Evolutionary conservation across 2,888 invertebrate species (phyloP).

Genomic region (Dexiosoma caninum): DNA sequence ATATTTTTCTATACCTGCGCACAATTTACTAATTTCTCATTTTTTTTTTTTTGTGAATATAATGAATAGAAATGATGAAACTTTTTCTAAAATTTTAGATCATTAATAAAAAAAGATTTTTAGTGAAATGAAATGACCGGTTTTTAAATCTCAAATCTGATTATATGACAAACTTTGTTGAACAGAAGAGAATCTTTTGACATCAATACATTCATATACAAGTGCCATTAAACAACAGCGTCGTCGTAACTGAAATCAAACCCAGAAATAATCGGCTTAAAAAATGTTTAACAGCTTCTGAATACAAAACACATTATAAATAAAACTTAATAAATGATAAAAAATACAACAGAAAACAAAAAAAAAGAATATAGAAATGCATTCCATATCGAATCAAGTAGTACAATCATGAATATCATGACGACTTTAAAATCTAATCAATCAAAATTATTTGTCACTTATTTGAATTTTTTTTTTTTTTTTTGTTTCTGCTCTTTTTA

Average conservation of each 20-base stretch:
- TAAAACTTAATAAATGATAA: neutral
- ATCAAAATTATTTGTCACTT: conserved; percentile 76
- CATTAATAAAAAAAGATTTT: too few relatives aligned
- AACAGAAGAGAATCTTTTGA: neutral
- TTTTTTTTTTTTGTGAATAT: too few relatives aligned
- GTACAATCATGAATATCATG: conserved; percentile 43
- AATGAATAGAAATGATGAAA: too few relatives aligned
- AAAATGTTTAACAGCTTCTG: conserved; percentile 58
- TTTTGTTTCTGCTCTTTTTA: neutral
- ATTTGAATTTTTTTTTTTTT: conserved; percentile 38
- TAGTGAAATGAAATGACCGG: too few relatives aligned
- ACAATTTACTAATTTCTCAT: too few relatives aligned
- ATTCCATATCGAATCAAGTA: conserved; percentile 30
- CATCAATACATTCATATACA: neutral
- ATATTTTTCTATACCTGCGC: too few relatives aligned
- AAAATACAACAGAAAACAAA: neutral
- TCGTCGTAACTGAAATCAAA: conserved; percentile 21
- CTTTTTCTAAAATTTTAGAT: too few relatives aligned
- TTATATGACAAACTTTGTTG: conserved; percentile 40
- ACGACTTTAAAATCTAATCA: conserved; percentile 68
- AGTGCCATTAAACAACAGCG: conserved; percentile 30
- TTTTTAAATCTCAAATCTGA: conserved; percentile 22
- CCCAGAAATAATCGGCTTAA: conserved; percentile 59
- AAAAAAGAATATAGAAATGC: too few relatives aligned
- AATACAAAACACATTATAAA: conserved; percentile 52